Base-by-base conservation (phyloP, 2,888 invertebrate species). In the Philereme vetulata region DNA sequence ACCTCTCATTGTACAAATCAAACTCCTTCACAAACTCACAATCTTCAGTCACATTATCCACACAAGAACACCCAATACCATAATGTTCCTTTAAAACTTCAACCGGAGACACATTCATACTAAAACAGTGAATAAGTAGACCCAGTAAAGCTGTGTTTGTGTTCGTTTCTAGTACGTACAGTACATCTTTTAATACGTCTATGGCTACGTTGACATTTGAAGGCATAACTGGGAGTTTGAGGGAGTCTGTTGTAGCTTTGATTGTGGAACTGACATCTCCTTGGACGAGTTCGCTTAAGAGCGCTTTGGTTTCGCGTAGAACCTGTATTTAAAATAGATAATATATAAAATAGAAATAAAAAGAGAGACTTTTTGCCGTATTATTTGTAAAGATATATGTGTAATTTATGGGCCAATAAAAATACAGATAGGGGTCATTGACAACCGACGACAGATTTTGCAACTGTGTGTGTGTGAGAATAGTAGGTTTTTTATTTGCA, bases 1-100 rank as follows among this genome's bases (percentile, higher is more conserved):
- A 84, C 69, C 95, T 93, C 75, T 96, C 96, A 72, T 94, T 94
- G 61, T 94, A 93, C 65, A 94, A 85, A 88, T 96, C 96, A 83
- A 95, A 95, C 40, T 94, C 93, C 62, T 93, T 94, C 8, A 95
- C 91, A 60, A 91, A 85, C 34, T 76, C 73, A 60, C 93, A 93
- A 49, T 94, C 82, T 68, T 93, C 93, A 1, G 74, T 72, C 6
- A 74, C 66, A 61, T 76, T 75, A 66, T 63, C 60, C 34, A 72
- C 57, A 67, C 88, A 83, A 46, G 72, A 49, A 64, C 91, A 90
- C 4, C 58, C 62, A 35, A 60, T 66, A 1, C 71, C 75, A 57
- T 87, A 87, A 71, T 92, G 92, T 4, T 77, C 71, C 48, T 74
- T 84, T 36, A 92, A 70, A 11, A 80, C 63, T 6, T 84, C 79